Conservation (phyloP, 92 coral and sea anemone species). For the Parazoanthus darwini region DNA sequence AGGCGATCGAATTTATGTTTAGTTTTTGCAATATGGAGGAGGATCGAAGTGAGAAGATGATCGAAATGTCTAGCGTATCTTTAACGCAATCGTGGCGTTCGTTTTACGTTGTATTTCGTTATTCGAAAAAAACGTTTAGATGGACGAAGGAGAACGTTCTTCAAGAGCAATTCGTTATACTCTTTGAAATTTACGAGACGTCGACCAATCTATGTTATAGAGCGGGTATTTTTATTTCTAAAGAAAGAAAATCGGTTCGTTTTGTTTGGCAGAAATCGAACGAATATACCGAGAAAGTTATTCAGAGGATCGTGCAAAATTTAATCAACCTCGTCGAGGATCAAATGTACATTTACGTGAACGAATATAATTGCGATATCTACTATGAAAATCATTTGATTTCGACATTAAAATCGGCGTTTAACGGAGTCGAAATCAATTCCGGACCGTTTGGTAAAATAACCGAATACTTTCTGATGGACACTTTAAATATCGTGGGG, state of each 20-base stretch:
- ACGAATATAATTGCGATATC: slow-evolving; percentile 9
- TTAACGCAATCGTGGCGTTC: slow-evolving; percentile 15
- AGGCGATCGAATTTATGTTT: slow-evolving; percentile 10
- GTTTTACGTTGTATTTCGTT: slow-evolving; percentile 12
- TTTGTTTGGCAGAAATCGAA: slow-evolving; percentile 10
- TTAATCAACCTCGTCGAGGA: neutral
- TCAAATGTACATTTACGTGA: slow-evolving; percentile 12
- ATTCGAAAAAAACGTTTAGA: slow-evolving; percentile 11
- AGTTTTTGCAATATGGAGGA: slow-evolving; percentile 9
- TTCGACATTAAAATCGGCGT: slow-evolving; percentile 6
- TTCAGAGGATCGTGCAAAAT: slow-evolving; percentile 4
- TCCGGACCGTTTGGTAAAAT: slow-evolving; percentile 11
- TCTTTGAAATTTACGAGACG: slow-evolving; percentile 7
- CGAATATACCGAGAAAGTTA: slow-evolving; percentile 13
- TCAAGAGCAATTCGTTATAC: neutral
- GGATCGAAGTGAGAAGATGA: slow-evolving; percentile 7
- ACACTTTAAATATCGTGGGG: neutral
- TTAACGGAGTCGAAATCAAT: slow-evolving; percentile 6
- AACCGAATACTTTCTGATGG: slow-evolving; percentile 4
- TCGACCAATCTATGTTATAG: neutral
- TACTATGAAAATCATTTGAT: slow-evolving; percentile 10
- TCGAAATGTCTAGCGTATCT: slow-evolving; percentile 10
- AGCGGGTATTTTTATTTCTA: no score
- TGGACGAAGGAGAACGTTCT: slow-evolving; percentile 15
- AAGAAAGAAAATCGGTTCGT: no score